phyloP scores from a whole-genome alignment of 2,113 vertebrate species.

The Plestiodon gilberti region DNA sequence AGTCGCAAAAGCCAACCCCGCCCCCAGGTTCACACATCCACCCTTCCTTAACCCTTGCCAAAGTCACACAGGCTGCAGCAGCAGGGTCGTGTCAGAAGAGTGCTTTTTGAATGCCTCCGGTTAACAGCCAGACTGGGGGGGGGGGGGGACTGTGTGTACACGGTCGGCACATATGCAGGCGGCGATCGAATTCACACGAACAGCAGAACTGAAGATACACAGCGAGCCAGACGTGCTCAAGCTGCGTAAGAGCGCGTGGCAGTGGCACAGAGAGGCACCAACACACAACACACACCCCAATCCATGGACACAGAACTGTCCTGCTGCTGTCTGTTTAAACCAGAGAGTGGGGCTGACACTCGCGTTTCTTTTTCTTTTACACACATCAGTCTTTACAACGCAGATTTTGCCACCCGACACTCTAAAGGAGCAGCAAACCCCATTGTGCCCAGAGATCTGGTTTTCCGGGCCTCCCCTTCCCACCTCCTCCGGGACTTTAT shows the following conservation, averaged over 20 bases:
- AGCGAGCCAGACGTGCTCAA: not conserved
- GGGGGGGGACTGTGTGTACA: not conserved
- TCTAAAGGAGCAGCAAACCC: not conserved
- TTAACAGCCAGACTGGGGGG: not conserved
- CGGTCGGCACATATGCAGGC: not conserved
- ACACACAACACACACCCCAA: too few species aligned
- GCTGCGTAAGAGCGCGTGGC: not conserved
- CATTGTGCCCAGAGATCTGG: not conserved
- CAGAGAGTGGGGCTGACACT: not conserved
- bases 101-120: not conserved
- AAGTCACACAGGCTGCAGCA: not conserved
- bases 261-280: not conserved
- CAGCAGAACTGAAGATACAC: not conserved
- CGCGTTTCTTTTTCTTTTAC: not conserved
- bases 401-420: not conserved
- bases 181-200: not conserved
- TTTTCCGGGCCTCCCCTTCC: not conserved
- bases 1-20: not conserved
- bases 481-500: too few species aligned
- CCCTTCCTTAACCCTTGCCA: not conserved
- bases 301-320: too few species aligned
- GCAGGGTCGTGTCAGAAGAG: not conserved
- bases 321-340: too few species aligned
- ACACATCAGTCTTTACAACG: not conserved
- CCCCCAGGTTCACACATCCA: too few species aligned